Percentiles rank a stretch among this genome's conserved stretches.
Conservation (phyloP, 2,797 vertebrate species). For the Masticophis lateralis region DNA sequence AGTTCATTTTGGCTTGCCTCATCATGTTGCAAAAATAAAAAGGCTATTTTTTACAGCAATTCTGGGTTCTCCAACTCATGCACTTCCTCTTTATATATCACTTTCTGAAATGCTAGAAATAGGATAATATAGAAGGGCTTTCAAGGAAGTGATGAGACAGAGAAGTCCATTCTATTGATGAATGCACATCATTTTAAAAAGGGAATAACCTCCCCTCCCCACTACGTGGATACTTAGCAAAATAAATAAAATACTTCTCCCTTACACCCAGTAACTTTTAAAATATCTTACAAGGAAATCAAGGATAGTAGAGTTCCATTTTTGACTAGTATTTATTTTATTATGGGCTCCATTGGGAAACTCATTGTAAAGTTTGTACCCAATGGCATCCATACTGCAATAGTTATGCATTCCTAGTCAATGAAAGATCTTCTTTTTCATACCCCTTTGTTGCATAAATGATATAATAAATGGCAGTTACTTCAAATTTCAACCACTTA, state of each 20-base stretch:
- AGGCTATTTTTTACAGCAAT: not conserved
- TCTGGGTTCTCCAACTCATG: not conserved
- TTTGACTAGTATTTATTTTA: not conserved
- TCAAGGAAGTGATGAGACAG: not conserved
- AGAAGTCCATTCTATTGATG: not conserved
- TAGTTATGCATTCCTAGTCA: not conserved
- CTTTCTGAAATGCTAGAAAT: not conserved
- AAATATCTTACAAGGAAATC: not conserved
- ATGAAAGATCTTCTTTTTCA: not conserved
- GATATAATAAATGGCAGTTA: not conserved
- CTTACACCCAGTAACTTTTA: not conserved
- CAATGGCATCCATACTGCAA: not conserved
- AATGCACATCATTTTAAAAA: not conserved
- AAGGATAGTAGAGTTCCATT: not conserved
- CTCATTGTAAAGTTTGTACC: not conserved
- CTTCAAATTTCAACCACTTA: not conserved
- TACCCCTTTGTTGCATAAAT: not conserved
- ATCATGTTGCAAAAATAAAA: not conserved
- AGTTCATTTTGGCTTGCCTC: not conserved
- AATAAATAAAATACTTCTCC: not conserved
- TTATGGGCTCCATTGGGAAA: not conserved
- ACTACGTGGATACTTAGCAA: not conserved
- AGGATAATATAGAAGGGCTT: not conserved
- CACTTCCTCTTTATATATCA: not conserved
- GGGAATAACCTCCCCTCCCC: not conserved